phyloP scores from a whole-genome alignment of 1,140 invertebrate species.

The Lasaia peninsularis region DNA sequence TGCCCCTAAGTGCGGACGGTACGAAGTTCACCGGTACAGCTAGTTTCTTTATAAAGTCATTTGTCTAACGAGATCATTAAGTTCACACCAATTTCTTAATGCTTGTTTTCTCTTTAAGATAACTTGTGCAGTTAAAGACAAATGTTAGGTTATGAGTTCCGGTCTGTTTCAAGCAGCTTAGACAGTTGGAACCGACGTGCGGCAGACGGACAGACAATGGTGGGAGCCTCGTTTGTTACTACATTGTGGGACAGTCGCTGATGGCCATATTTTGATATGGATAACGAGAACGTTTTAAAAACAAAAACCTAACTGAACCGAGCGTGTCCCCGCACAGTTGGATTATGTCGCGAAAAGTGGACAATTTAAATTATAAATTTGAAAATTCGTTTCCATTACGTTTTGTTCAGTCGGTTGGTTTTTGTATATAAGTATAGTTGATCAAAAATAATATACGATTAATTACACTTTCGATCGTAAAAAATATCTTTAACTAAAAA shows the following conservation, averaged over 20 bases:
- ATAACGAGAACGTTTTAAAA: not conserved
- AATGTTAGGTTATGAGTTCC: conserved; percentile 9
- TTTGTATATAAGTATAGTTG: too few species aligned
- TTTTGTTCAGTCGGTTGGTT: too few species aligned
- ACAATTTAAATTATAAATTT: too few species aligned
- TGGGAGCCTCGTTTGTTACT: not conserved
- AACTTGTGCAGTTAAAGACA: conserved; percentile 3
- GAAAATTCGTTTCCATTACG: too few species aligned
- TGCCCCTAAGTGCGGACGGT: too few species aligned
- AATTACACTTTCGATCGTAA: too few species aligned
- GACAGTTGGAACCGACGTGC: not conserved
- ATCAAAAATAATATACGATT: too few species aligned
- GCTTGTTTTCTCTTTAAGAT: conserved; percentile 5
- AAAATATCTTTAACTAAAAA: too few species aligned
- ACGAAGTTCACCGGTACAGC: too few species aligned
- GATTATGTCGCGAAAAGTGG: too few species aligned
- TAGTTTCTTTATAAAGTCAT: not conserved
- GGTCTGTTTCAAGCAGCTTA: not conserved
- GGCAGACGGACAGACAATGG: not conserved
- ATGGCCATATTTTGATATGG: not conserved
- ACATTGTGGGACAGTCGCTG: not conserved
- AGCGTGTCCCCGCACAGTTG: too few species aligned
- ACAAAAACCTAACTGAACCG: too few species aligned
- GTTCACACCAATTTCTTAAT: not conserved
- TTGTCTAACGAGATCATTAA: conserved; percentile 1